Evolutionary conservation across 2,113 vertebrate species (phyloP).

Genomic region (Lagenorhynchus albirostris): DNA sequence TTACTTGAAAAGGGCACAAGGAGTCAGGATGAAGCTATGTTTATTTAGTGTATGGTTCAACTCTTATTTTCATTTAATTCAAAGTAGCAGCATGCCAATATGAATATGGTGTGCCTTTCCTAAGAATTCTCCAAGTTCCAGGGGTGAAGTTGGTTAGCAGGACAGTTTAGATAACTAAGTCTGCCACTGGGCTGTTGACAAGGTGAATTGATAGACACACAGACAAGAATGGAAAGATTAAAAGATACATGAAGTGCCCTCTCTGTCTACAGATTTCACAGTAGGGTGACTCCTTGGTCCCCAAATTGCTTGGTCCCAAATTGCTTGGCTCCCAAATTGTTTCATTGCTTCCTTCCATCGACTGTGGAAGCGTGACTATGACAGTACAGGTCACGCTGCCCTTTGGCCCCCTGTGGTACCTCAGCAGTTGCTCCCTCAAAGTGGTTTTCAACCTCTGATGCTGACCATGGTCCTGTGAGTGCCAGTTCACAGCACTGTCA

Average conservation of each 20-base stretch:
- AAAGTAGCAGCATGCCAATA: not conserved
- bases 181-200: not conserved
- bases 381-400: not conserved
- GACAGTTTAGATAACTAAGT: not conserved
- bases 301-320: not conserved
- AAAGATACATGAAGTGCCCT: not conserved
- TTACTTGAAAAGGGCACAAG: constrained; percentile 28
- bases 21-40: not conserved
- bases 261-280: constrained; percentile 17
- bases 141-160: not conserved
- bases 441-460: not conserved
- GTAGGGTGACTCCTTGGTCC: not conserved
- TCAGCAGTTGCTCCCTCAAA: constrained; percentile 21
- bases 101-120: not conserved
- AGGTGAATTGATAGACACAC: not conserved
- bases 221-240: not conserved
- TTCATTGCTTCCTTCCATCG: not conserved
- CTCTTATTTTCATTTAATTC: constrained; percentile 42
- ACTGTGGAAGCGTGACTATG: too few relatives aligned
- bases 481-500: not conserved
- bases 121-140: not conserved
- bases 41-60: not conserved
- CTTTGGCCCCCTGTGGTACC: not conserved
- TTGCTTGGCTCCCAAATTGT: not conserved
- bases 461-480: not conserved